Evolutionary conservation across 2,113 vertebrate genomes (phyloP).

Genomic region (Melanostigma gelatinosum): DNA sequence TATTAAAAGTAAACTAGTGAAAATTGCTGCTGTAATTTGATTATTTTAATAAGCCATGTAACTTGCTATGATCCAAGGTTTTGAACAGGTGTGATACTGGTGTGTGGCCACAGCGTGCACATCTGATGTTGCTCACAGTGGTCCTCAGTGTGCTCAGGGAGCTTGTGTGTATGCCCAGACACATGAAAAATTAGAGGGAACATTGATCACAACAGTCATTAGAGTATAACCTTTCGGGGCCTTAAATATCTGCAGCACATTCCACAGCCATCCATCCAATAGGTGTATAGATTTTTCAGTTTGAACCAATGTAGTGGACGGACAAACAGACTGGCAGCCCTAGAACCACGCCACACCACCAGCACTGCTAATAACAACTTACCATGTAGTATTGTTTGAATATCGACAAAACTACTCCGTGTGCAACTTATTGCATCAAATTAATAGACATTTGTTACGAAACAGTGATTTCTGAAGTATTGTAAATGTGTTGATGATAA

Average conservation of each 20-base stretch:
- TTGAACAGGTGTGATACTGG: no score
- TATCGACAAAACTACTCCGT: background rate
- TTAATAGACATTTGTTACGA: background rate
- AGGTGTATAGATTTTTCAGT: background rate
- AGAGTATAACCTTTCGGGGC: no score
- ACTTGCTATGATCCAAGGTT: no score
- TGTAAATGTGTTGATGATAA: conserved; percentile 31
- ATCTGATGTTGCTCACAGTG: no score
- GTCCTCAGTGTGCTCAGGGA: no score
- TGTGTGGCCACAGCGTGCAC: no score
- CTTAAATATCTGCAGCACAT: background rate
- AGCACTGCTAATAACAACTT: background rate
- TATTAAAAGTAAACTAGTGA: no score
- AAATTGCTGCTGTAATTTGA: no score
- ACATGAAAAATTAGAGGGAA: no score
- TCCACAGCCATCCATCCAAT: background rate
- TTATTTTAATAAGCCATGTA: no score
- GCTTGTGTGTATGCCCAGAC: no score
- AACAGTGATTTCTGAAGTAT: background rate
- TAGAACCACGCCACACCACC: background rate
- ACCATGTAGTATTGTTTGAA: background rate
- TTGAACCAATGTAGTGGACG: background rate
- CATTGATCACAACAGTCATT: no score
- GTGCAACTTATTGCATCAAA: background rate
- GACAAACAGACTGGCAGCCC: background rate